Percentiles rank a stretch among this genome's conserved stretches.
phyloP scores from a whole-genome alignment of 92 coral and sea anemone genomes.

The Epizoanthus scotinus region DNA sequence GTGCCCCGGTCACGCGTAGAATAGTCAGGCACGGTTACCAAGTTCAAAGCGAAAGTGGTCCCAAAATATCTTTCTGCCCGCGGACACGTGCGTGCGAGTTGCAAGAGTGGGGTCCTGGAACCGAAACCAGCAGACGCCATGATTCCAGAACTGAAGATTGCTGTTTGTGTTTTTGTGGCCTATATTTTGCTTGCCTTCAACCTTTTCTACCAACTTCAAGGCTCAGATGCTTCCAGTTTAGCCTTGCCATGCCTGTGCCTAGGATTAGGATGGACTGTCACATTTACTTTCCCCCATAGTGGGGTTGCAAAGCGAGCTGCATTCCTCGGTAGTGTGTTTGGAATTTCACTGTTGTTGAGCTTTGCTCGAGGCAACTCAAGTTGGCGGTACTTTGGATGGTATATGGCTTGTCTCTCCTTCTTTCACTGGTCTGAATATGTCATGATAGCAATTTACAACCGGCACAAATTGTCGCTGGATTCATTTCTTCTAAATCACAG shows the following conservation, averaged over 20 bases:
- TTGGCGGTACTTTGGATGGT: conserved; percentile 88
- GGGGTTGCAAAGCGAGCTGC: conserved; percentile 81
- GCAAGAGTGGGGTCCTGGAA: no score
- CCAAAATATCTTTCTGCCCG: no score
- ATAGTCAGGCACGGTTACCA: no score
- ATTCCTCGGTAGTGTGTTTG: conserved; percentile 74
- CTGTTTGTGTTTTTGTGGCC: conserved; percentile 58
- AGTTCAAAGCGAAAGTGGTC: no score
- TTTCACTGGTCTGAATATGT: conserved; percentile 93
- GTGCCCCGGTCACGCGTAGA: no score
- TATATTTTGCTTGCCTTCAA: conserved; percentile 59
- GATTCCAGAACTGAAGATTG: conserved; percentile 54
- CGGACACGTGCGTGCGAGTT: no score
- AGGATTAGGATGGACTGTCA: conserved; percentile 53
- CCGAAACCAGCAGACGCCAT: neutral
- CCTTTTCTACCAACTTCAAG: conserved; percentile 35
- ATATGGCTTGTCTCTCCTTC: conserved; percentile 77
- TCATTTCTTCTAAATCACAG: conserved; percentile 94
- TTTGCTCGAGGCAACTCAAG: conserved; percentile 36
- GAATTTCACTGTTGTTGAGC: conserved; percentile 64
- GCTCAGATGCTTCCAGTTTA: conserved; percentile 33
- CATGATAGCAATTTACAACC: conserved; percentile 87
- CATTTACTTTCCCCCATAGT: conserved; percentile 63
- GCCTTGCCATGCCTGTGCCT: conserved; percentile 41
- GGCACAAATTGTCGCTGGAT: conserved; percentile 74